Base-by-base conservation (phyloP, 1,140 invertebrate species). In the Drosophila tropicalis region DNA sequence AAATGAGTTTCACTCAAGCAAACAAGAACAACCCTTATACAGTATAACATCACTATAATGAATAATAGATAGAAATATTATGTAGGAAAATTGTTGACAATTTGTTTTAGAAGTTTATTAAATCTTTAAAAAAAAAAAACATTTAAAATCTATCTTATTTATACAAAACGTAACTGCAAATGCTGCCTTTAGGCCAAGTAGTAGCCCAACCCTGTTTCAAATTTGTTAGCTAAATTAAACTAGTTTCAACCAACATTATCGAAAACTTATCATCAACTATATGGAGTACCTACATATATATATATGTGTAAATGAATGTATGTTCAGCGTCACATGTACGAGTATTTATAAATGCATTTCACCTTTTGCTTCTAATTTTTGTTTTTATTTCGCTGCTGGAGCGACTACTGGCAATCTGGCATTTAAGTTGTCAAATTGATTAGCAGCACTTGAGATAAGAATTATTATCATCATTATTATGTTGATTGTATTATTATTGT, bases 361-460 rank as follows among this genome's bases (percentile, higher is more conserved):
- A 55, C 25, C 19, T 29, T 32, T n/a, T 56, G 25, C 13, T 56
- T 56, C 19, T 51, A 10, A 22, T 22, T 51, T 51, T 51, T 22
- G 29, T 29, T 29, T 6, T 29, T 29, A 29, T 51, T 9, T 22
- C 12, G 15, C 7, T 19, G 15, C 13, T 19, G 17, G 17, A 51
- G 17, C 13, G 7, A 51, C 17, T 51, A 51, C 44, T 78, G 60
- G 55, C 72, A 78, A 63, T 64, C 63, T 63, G 72, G 72, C 67
- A 75, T 75, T 78, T 62, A 67, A 75, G 63, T 70, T 78, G 76
- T 75, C 72, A 78, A 78, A 68, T 67, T 75, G 63, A 75, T 75
- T 69, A 75, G 69, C 63, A 61, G 17, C 63, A 78, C 67, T 75
- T 64, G 61, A 78, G 72, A 78, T 78, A 78, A 54, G 70, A 62